These are phyloP conservation scores for Ephestia elutella DNA, from an alignment of 1,140 invertebrate genomes.

Conservation along the genomic window DNA sequence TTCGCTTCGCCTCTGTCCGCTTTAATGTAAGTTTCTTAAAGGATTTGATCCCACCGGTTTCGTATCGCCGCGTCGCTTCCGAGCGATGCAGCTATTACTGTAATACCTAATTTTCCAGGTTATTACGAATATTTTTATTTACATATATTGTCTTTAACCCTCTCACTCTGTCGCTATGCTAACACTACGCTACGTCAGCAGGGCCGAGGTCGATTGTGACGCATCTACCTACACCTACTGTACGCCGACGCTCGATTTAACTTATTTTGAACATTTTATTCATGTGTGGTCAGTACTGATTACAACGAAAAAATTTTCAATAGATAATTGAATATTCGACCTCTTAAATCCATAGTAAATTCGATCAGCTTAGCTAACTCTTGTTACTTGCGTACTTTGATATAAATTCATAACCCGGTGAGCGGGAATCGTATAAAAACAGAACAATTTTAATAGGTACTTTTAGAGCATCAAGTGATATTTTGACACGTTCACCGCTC, in stretches of 20 bases:
- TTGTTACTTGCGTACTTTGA: conserved; percentile 36
- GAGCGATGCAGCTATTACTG: conserved; percentile 49
- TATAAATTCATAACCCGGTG: conserved; percentile 38
- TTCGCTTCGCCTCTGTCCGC: conserved; percentile 50
- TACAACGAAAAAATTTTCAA: conserved; percentile 45
- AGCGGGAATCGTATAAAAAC: conserved; percentile 43
- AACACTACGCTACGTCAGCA: conserved; percentile 68
- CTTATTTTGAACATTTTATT: conserved; percentile 48
- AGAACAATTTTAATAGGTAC: conserved; percentile 25
- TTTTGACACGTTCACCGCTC: conserved; percentile 39
- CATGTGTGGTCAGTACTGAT: conserved; percentile 43
- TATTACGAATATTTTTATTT: conserved; percentile 70
- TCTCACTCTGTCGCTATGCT: conserved; percentile 73
- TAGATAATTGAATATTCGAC: conserved; percentile 56
- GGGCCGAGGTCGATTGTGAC: conserved; percentile 61
- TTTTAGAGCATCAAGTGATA: conserved; percentile 19
- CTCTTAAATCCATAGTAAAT: conserved; percentile 72
- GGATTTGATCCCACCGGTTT: conserved; percentile 76
- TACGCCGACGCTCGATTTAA: conserved; percentile 51
- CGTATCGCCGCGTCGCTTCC: conserved; percentile 53
- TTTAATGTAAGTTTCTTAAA: conserved; percentile 74
- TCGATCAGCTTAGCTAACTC: conserved; percentile 67
- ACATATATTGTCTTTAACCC: conserved; percentile 76
- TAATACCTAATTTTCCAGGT: conserved; percentile 66
- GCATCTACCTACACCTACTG: conserved; percentile 65